Evolutionary conservation across 2,888 invertebrate species (phyloP), one percentile per base, ranked within the genome.

Genomic region (Sialis lutaria): DNA sequence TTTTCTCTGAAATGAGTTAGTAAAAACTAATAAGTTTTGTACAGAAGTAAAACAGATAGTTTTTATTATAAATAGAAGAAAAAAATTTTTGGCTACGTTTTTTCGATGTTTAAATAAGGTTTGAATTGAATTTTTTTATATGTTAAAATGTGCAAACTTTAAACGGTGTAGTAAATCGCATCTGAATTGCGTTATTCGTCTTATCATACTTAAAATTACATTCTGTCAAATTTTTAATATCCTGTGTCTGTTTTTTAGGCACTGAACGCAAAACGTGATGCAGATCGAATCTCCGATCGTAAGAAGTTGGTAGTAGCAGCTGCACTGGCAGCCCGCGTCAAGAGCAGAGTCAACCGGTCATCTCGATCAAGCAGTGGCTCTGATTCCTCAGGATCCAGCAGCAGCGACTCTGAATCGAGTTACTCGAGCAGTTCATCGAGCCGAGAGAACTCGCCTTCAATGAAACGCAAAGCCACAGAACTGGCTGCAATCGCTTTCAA

Each of bases 341-440:
- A 64, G 33, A 42, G 43, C 7, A 10, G 40, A 12, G 44, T 31
- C 10, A 31, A 6, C 46, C 62, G 67, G 51, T 67, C 69, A 1
- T 69, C 70, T 6, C 64, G 64, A 43, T 71, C 71, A 37, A 67
- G 64, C 45, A 71, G 71, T 2, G 72, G 69, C 1, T 70, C 69
- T 3, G 64, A 64, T 13, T 70, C 70, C 53, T 70, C 73, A 9
- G 72, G 70, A 32, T 64, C 67, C 10, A 71, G 70, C 53, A 72
- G 72, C 39, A 73, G 72, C 49, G 74, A 75, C 51, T 73, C 73
- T 0, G 73, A 73, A 53, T 71, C 74, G 6, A 73, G 72, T 42
- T 71, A 67, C 33, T 71, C 72, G 5, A 64, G 64, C 45, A 53
- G 53, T 8, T 73, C 74, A 45, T 69, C 72, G 1, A 65, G 66